Conservation (phyloP, 2,888 invertebrate species). For the Neoitamus cyanurus region DNA sequence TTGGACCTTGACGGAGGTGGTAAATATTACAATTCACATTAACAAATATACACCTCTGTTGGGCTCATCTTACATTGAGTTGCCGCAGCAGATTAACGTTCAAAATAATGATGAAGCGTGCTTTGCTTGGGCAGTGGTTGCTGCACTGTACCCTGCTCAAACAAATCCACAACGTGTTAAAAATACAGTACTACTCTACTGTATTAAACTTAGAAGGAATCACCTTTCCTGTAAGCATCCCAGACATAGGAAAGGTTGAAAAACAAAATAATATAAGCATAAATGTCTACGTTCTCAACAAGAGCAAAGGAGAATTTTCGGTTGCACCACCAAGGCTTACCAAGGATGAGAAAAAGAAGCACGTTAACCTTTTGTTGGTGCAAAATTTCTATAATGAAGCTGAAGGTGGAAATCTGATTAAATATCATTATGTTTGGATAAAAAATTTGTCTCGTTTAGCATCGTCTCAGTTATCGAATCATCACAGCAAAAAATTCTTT, state of each 20-base stretch:
- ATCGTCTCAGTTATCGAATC: neutral
- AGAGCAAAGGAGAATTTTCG: neutral
- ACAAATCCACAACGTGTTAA: neutral
- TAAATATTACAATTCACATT: neutral
- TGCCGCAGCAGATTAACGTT: constrained; percentile 4
- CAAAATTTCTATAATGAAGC: neutral
- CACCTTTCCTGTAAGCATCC: neutral
- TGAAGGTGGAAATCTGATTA: neutral
- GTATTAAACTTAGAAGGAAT: constrained; percentile 26
- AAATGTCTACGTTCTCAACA: constrained; percentile 14
- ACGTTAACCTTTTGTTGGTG: constrained; percentile 1
- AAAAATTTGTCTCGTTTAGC: constrained; percentile 20
- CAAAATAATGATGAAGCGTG: constrained; percentile 11
- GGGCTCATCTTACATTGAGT: constrained; percentile 12
- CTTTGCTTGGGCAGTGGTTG: constrained; percentile 8
- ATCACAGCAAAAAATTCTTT: constrained; percentile 16
- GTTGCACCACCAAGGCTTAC: constrained; percentile 21
- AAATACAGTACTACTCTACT: constrained; percentile 30
- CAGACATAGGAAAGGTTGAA: neutral
- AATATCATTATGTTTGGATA: constrained; percentile 39
- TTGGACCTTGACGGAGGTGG: neutral
- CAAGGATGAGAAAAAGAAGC: constrained; percentile 6
- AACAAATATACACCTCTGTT: constrained; percentile 18
- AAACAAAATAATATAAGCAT: neutral
- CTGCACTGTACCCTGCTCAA: neutral